A percentile compares a stretch with the other conserved stretches of the same genome.
Conservation (phyloP, 2,888 invertebrate species). For the Pecten maximus region DNA sequence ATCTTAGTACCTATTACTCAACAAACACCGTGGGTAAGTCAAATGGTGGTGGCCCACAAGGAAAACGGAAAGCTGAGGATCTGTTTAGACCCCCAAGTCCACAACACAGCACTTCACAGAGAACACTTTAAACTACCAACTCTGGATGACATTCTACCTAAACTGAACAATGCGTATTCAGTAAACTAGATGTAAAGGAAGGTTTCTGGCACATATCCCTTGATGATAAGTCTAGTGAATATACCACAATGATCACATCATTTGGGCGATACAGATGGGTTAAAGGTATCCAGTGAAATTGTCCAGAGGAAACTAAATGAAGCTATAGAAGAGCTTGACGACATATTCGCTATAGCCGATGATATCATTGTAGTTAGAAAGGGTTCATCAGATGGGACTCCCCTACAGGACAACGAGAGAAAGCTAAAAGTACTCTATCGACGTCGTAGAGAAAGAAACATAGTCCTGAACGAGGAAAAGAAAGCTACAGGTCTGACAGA, state of each 20-base stretch:
- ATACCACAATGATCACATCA: constrained; percentile 63
- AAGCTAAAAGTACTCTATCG: constrained; percentile 42
- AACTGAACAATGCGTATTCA: constrained; percentile 59
- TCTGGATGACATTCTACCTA: constrained; percentile 62
- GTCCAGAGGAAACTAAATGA: constrained; percentile 40
- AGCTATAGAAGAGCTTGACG: constrained; percentile 44
- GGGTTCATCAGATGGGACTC: constrained; percentile 46
- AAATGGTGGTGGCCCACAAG: constrained; percentile 53
- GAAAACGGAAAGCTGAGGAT: constrained; percentile 46
- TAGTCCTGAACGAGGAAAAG: constrained; percentile 44
- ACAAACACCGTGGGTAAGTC: constrained; percentile 56
- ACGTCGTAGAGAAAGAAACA: constrained; percentile 43
- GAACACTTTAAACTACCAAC: constrained; percentile 57
- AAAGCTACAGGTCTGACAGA: constrained; percentile 36
- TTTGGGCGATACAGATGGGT: constrained; percentile 58
- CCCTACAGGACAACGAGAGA: constrained; percentile 33
- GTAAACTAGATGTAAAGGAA: constrained; percentile 59
- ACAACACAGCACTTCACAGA: constrained; percentile 56
- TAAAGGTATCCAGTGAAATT: constrained; percentile 47
- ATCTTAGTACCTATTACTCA: constrained; percentile 47
- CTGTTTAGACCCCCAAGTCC: constrained; percentile 61
- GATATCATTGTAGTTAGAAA: constrained; percentile 57
- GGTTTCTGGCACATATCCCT: constrained; percentile 61
- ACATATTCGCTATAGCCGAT: constrained; percentile 49
- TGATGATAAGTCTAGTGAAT: constrained; percentile 53